phyloP scores from a whole-genome alignment of 2,888 invertebrate species.

The Margaritifera margaritifera region DNA sequence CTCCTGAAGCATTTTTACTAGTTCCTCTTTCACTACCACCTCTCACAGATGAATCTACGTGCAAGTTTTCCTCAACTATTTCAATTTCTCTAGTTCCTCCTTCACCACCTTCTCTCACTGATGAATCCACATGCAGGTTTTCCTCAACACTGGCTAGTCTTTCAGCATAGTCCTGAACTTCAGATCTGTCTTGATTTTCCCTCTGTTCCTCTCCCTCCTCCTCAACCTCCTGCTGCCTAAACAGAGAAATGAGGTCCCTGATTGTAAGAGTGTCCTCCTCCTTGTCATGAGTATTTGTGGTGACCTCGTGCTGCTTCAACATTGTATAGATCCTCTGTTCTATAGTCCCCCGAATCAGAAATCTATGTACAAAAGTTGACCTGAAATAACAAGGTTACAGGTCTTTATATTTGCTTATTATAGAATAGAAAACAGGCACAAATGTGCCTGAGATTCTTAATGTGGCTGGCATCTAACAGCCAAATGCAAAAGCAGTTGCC shows the following conservation, averaged over 20 bases:
- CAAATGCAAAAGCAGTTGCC: no score
- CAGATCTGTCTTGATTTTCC: conserved; percentile 1
- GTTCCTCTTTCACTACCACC: no score
- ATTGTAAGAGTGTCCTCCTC: conserved; percentile 55
- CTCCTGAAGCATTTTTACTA: no score
- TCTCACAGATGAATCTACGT: no score
- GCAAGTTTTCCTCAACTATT: no score
- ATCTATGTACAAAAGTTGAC: conserved; percentile 82
- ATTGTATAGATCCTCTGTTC: conserved; percentile 79
- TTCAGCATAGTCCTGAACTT: no score
- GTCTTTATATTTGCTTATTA: background rate
- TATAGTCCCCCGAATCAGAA: conserved; percentile 80
- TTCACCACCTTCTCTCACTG: no score
- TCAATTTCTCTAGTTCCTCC: no score
- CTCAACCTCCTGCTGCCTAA: conserved; percentile 41
- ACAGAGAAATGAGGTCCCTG: conserved; percentile 55
- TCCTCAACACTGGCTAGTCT: no score
- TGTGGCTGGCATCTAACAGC: no score
- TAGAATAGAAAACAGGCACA: background rate
- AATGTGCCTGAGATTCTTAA: no score
- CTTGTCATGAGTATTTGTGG: conserved; percentile 31
- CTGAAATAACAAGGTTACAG: conserved; percentile 68
- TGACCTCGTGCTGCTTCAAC: conserved; percentile 47
- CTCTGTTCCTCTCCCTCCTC: conserved; percentile 25
- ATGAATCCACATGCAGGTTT: no score